Percentiles rank a stretch among this genome's conserved stretches.
phyloP scores from a whole-genome alignment of 2,888 invertebrate genomes.

The Physocephala rufipes region DNA sequence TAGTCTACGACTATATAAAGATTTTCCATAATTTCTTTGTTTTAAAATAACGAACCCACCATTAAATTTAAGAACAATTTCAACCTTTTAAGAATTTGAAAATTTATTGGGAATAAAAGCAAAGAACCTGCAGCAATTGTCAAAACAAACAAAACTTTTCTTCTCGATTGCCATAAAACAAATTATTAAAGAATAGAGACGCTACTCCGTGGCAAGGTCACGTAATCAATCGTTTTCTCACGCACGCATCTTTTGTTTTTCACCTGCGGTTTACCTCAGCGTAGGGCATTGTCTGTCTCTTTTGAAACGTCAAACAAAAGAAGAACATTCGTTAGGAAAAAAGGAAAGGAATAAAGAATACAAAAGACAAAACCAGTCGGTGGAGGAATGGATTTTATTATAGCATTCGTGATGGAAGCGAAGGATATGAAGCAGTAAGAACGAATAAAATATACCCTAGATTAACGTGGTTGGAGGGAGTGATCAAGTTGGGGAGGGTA shows the following conservation, averaged over 20 bases:
- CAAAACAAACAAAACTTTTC: not conserved
- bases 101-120: not conserved
- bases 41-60: not conserved
- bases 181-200: not conserved
- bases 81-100: not conserved
- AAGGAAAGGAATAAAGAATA: not conserved
- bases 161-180: not conserved
- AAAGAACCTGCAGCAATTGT: not conserved
- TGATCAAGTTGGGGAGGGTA: not conserved
- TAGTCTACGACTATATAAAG: too few relatives aligned
- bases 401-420: too few relatives aligned
- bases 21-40: not conserved
- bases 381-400: not conserved
- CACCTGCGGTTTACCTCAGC: slow-evolving; percentile 24
- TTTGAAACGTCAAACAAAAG: not conserved
- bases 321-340: not conserved
- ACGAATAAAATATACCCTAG: too few relatives aligned
- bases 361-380: not conserved
- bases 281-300: not conserved
- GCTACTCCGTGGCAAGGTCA: slow-evolving; percentile 17
- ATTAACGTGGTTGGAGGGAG: not conserved
- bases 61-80: not conserved
- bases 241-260: slow-evolving; percentile 21
- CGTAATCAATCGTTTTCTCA: slow-evolving; percentile 26
- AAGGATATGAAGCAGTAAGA: too few relatives aligned